Percentiles rank a stretch among this genome's conserved stretches.
Evolutionary conservation across 2,888 invertebrate species (phyloP).

Genomic region (Diplolepis rosae): DNA sequence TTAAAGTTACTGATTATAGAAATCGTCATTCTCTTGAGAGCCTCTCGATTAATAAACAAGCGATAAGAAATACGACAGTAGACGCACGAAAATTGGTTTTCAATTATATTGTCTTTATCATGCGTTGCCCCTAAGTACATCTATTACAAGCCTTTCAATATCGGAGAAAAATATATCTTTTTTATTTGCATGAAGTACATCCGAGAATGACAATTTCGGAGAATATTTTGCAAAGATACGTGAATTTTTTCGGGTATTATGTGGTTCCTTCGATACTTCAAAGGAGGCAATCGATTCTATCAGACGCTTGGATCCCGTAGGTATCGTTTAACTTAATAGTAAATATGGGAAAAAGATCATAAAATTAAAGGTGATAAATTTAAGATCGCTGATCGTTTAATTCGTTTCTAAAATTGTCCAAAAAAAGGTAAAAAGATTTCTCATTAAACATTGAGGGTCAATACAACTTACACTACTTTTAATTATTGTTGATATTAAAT

Average conservation of each 20-base stretch:
- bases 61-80: conserved; percentile 5
- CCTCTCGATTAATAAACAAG: neutral
- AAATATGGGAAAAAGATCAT: neutral
- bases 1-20: neutral
- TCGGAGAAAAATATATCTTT: neutral
- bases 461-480: too few species aligned
- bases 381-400: neutral
- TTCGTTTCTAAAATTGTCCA: too few species aligned
- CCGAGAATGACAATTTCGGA: conserved; percentile 6
- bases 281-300: conserved; percentile 39
- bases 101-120: conserved; percentile 13
- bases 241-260: conserved; percentile 27
- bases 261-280: conserved; percentile 25
- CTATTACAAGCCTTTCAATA: neutral
- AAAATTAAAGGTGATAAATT: neutral
- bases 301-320: conserved; percentile 47
- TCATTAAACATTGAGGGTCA: too few species aligned
- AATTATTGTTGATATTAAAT: too few species aligned
- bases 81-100: neutral
- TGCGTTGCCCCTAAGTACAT: neutral
- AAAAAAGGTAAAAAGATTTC: too few species aligned
- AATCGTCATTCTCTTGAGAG: neutral
- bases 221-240: conserved; percentile 25
- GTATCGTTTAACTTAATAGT: conserved; percentile 31
- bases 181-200: neutral